phyloP scores from a whole-genome alignment of 2,888 invertebrate genomes.

The Spilarctia lutea region DNA sequence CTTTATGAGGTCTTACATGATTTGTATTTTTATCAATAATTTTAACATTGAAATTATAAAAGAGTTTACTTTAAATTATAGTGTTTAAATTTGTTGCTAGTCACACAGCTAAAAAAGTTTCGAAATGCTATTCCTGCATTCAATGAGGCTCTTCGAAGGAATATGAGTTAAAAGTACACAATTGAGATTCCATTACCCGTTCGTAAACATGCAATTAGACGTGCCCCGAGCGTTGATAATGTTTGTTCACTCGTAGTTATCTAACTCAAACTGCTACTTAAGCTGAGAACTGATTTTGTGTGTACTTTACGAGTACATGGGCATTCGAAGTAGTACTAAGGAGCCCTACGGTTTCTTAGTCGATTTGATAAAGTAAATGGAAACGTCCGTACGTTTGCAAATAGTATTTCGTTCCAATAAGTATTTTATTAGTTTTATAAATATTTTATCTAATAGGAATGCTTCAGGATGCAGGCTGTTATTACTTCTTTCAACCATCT shows the following conservation, averaged over 20 bases:
- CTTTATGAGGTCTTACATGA: too few relatives aligned
- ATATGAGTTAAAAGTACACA: constrained; percentile 68
- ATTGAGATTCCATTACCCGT: constrained; percentile 55
- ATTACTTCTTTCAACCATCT: too few relatives aligned
- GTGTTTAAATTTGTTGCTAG: too few relatives aligned
- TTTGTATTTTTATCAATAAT: too few relatives aligned
- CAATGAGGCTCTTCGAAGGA: constrained; percentile 74
- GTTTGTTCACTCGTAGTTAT: constrained; percentile 45
- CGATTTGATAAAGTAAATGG: neutral
- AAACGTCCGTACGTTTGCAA: neutral
- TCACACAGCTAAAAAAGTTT: neutral
- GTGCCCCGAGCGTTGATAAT: constrained; percentile 53
- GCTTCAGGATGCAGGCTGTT: too few relatives aligned
- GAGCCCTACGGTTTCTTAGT: neutral
- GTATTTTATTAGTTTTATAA: neutral
- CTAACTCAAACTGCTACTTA: neutral
- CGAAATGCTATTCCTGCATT: neutral
- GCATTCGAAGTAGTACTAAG: neutral
- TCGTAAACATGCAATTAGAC: constrained; percentile 67
- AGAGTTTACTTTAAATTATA: too few relatives aligned
- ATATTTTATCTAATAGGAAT: too few relatives aligned
- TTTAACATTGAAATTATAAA: too few relatives aligned
- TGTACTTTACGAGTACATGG: neutral
- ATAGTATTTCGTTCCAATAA: neutral
- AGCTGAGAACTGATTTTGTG: constrained; percentile 5